Evolutionary conservation across 2,888 invertebrate species (phyloP).

Genomic region (Acleris sparsana): DNA sequence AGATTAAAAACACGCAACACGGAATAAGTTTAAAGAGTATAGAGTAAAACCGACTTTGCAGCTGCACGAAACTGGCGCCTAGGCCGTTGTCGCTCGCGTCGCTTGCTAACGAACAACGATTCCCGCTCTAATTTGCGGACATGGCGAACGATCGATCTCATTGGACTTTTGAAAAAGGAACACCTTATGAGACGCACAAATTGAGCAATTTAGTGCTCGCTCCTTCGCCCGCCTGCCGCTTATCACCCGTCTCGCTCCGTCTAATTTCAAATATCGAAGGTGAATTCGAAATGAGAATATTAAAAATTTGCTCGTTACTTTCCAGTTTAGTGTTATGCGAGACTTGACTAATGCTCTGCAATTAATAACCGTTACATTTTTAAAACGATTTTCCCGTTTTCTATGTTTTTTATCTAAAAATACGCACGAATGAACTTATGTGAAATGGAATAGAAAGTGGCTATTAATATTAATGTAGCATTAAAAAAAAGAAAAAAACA

Average conservation of each 20-base stretch:
- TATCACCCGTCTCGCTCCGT: constrained; percentile 53
- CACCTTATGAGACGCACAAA: constrained; percentile 76
- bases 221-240: constrained; percentile 53
- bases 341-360: constrained; percentile 48
- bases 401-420: constrained; percentile 1
- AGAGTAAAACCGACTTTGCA: constrained; percentile 45
- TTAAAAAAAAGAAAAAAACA: neutral
- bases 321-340: constrained; percentile 53
- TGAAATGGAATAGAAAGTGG: neutral
- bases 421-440: neutral
- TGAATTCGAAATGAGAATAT: constrained; percentile 64
- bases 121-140: constrained; percentile 82
- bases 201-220: constrained; percentile 79
- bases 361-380: constrained; percentile 6
- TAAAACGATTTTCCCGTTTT: neutral
- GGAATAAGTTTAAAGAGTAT: constrained; percentile 40
- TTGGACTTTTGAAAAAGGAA: constrained; percentile 80
- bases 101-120: constrained; percentile 77
- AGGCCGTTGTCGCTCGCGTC: constrained; percentile 45
- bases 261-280: constrained; percentile 49
- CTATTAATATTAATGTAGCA: neutral
- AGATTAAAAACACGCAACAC: constrained; percentile 53
- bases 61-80: constrained; percentile 45
- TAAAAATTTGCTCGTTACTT: constrained; percentile 58
- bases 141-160: constrained; percentile 82